A percentile compares a stretch with the other conserved stretches of the same genome.
Conservation (phyloP, 2,888 invertebrate genomes). For the Lasiommata megera region DNA sequence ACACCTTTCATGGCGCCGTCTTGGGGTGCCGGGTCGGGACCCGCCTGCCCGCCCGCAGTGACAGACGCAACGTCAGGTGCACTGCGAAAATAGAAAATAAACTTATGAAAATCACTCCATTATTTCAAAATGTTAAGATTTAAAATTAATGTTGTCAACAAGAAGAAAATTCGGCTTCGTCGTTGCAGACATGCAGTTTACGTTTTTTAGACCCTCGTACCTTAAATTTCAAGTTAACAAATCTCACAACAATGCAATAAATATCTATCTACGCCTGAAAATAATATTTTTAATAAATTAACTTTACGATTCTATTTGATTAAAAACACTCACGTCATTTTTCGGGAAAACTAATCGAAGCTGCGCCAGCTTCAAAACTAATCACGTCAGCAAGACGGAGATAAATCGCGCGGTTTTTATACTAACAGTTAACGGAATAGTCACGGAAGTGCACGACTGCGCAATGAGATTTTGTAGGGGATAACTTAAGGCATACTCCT, state of each 20-base stretch:
- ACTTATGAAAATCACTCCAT: not conserved
- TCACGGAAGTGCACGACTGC: not conserved
- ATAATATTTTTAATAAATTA: not conserved
- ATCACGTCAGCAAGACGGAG: not conserved
- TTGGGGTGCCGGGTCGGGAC: constrained; percentile 62
- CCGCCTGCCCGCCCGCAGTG: constrained; percentile 63
- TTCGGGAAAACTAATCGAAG: constrained; percentile 18
- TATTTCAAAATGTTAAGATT: too few species aligned
- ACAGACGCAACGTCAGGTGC: constrained; percentile 59
- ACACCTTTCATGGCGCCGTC: constrained; percentile 75
- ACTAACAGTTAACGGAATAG: not conserved
- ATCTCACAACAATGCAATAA: too few species aligned
- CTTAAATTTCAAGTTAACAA: too few species aligned
- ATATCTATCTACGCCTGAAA: too few species aligned
- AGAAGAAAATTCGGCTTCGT: too few species aligned
- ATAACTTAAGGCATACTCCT: constrained; percentile 19
- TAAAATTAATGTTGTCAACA: too few species aligned
- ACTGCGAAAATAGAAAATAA: constrained; percentile 62
- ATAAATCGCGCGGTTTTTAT: not conserved
- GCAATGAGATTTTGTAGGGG: constrained; percentile 32
- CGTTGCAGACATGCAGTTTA: too few species aligned
- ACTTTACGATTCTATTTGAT: not conserved
- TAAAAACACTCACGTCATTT: constrained; percentile 65
- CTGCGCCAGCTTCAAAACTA: not conserved
- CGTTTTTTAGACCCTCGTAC: too few species aligned